Evolutionary conservation across 2,113 vertebrate species (phyloP).

Genomic region (Phoxinus phoxinus): DNA sequence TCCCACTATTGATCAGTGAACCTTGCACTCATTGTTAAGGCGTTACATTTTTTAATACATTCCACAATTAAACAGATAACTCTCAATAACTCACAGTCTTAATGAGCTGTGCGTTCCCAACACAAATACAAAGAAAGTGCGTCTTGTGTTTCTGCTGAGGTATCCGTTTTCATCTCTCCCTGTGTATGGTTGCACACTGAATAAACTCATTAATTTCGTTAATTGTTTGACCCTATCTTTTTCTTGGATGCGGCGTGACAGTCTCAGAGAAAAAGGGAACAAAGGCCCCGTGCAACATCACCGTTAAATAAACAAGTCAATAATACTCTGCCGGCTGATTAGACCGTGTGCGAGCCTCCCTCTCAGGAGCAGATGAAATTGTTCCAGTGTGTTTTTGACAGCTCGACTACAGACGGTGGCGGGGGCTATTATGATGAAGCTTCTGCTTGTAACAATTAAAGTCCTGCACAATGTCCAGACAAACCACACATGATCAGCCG

Average conservation of each 20-base stretch:
- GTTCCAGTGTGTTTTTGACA: slow-evolving; percentile 79
- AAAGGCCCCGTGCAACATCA: slow-evolving; percentile 52
- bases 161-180: slow-evolving; percentile 64
- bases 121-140: slow-evolving; percentile 65
- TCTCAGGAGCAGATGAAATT: slow-evolving; percentile 74
- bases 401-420: slow-evolving; percentile 67
- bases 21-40: slow-evolving; percentile 39
- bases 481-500: slow-evolving; percentile 63
- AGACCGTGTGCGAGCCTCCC: slow-evolving; percentile 59
- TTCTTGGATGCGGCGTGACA: slow-evolving; percentile 63
- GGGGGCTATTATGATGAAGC: slow-evolving; percentile 61
- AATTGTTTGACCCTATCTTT: slow-evolving; percentile 81
- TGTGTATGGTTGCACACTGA: slow-evolving; percentile 73
- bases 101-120: slow-evolving; percentile 55
- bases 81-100: slow-evolving; percentile 45
- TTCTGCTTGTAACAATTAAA: slow-evolving; percentile 77
- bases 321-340: slow-evolving; percentile 78
- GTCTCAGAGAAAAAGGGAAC: slow-evolving; percentile 51
- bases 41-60: slow-evolving; percentile 47
- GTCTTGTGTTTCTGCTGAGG: slow-evolving; percentile 68
- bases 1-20: slow-evolving; percentile 52
- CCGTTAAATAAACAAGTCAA: slow-evolving; percentile 77
- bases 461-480: slow-evolving; percentile 71
- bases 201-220: slow-evolving; percentile 82
- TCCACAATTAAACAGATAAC: slow-evolving; percentile 60